phyloP scores from a whole-genome alignment of 2,888 invertebrate species.

The Boloria euphrosyne region DNA sequence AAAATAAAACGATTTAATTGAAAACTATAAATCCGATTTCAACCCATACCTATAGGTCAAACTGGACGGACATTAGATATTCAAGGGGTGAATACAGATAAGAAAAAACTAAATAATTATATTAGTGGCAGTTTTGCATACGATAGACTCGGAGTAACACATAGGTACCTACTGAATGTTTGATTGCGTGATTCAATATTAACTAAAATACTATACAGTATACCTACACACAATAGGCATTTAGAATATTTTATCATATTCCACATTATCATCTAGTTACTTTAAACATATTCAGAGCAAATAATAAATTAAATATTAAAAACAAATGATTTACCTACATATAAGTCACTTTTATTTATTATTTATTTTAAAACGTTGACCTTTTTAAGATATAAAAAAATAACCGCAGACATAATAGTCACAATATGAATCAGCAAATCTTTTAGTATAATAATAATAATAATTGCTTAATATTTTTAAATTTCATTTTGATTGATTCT shows the following conservation, averaged over 20 bases:
- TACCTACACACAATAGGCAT: not conserved
- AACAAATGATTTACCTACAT: constrained; percentile 10
- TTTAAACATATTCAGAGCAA: constrained; percentile 10
- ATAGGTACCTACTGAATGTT: not conserved
- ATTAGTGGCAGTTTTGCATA: no score
- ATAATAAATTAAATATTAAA: not conserved
- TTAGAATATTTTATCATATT: constrained; percentile 6
- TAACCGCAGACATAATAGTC: not conserved
- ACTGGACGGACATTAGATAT: no score
- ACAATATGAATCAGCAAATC: not conserved
- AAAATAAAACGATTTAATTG: no score
- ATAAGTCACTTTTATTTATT: constrained; percentile 11
- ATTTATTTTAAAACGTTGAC: constrained; percentile 14
- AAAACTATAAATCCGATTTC: no score
- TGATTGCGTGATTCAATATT: no score
- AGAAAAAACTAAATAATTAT: no score
- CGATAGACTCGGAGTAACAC: not conserved
- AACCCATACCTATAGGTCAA: no score
- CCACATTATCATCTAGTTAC: constrained; percentile 1
- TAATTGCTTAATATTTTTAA: no score
- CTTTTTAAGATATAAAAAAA: constrained; percentile 15
- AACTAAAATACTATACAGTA: no score
- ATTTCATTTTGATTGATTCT: no score
- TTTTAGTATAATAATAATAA: no score
- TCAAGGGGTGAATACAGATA: no score